Evolutionary conservation across 2,888 invertebrate genomes (phyloP).

Genomic region (Anticlea derivata): DNA sequence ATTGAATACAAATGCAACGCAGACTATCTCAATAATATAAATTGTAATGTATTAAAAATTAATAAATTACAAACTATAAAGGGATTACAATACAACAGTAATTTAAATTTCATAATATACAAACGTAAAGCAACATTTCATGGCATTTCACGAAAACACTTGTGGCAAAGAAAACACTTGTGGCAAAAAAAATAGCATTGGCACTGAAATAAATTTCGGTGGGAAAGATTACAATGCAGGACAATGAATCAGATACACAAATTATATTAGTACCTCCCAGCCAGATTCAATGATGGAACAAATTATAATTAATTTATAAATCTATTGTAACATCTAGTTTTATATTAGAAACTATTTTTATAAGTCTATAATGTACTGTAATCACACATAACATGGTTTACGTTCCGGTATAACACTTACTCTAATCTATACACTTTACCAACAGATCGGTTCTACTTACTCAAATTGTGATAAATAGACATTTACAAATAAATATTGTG

Average conservation of each 20-base stretch:
- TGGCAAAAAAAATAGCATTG: constrained; percentile 44
- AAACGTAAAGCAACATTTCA: constrained; percentile 26
- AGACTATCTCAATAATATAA: constrained; percentile 53
- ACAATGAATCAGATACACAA: constrained; percentile 36
- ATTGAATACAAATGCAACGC: constrained; percentile 59
- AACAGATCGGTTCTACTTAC: constrained; percentile 51
- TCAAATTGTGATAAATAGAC: constrained; percentile 30
- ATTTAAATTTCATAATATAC: constrained; percentile 28
- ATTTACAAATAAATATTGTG: constrained; percentile 70
- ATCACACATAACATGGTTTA: constrained; percentile 56
- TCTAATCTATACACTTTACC: constrained; percentile 44
- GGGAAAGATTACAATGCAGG: constrained; percentile 53
- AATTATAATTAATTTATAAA: constrained; percentile 30
- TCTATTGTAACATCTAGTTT: constrained; percentile 36
- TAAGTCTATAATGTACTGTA: constrained; percentile 38
- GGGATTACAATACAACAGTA: constrained; percentile 72
- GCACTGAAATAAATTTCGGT: constrained; percentile 60
- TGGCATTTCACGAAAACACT: constrained; percentile 32
- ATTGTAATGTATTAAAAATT: constrained; percentile 44
- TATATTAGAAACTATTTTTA: constrained; percentile 27
- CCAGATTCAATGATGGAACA: constrained; percentile 40
- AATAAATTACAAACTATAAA: constrained; percentile 72
- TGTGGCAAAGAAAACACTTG: constrained; percentile 40
- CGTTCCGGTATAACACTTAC: constrained; percentile 69
- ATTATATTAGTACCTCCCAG: constrained; percentile 40